Evolutionary conservation across 2,797 vertebrate genomes (phyloP).

Genomic region (Sebastes cheni): DNA sequence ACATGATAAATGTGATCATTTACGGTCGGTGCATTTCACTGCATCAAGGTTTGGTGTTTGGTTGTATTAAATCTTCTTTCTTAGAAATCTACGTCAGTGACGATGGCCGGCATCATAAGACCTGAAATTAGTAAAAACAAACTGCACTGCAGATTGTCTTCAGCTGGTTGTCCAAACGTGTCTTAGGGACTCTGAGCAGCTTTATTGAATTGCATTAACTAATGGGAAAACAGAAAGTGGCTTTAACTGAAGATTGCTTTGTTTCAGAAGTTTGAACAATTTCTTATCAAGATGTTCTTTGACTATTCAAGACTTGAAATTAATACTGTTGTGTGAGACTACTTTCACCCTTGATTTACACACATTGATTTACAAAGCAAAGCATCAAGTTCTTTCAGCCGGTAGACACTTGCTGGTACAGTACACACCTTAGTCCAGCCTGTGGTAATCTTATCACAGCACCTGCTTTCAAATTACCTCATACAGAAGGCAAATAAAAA

Average conservation of each 20-base stretch:
- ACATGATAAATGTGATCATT: not conserved
- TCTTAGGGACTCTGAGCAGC: not conserved
- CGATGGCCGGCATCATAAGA: not conserved
- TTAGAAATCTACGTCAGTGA: not conserved
- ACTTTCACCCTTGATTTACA: not conserved
- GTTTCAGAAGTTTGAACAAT: not conserved
- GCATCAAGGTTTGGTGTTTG: not conserved
- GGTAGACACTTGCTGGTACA: not conserved
- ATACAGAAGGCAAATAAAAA: not conserved
- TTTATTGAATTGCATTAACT: not conserved
- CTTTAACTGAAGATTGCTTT: not conserved
- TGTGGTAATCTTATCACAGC: slow-evolving; percentile 11
- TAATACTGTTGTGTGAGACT: not conserved
- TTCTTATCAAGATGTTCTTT: not conserved
- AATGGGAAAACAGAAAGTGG: not conserved
- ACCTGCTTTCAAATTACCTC: slow-evolving; percentile 11
- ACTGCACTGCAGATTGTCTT: not conserved
- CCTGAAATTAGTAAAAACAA: not conserved
- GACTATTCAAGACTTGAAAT: not conserved
- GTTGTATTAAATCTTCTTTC: not conserved
- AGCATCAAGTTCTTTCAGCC: not conserved
- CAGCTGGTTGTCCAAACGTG: not conserved
- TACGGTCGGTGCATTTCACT: not conserved
- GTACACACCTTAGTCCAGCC: slow-evolving; percentile 1
- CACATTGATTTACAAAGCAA: not conserved